These are phyloP conservation scores for Tethya wilhelma DNA, from an alignment of 37 sponge, comb jelly and placozoan species.

Conservation along the genomic window DNA sequence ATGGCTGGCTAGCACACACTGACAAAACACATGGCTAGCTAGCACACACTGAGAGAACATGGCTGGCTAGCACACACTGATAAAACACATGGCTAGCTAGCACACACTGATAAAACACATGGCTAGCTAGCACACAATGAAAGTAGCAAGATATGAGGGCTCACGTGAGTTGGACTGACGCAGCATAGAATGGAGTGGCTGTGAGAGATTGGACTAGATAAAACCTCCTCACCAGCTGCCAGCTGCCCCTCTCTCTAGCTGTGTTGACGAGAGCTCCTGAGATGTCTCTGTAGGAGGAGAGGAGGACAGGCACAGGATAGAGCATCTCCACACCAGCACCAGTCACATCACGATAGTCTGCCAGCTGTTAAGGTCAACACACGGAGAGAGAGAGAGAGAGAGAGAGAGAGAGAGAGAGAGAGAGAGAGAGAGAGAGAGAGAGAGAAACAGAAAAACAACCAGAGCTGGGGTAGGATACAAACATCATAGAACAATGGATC, in stretches of 20 bases:
- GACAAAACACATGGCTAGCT: background rate
- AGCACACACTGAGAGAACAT: background rate
- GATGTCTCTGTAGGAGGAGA: constrained; percentile 8
- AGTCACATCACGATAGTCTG: background rate
- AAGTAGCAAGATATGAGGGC: background rate
- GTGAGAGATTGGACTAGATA: constrained; percentile 49
- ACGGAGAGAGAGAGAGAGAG: background rate
- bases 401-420: background rate
- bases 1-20: too few species aligned
- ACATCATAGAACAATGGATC: constrained; percentile 53
- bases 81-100: too few species aligned
- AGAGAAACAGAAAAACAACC: background rate
- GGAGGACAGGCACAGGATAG: constrained; percentile 44
- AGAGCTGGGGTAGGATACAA: constrained; percentile 56
- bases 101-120: background rate
- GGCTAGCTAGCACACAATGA: background rate
- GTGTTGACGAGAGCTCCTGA: constrained; percentile 21
- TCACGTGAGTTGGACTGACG: constrained; percentile 40
- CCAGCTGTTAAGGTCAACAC: background rate
- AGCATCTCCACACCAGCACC: background rate
- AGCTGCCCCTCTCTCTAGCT: constrained; percentile 24
- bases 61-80: too few species aligned
- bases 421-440: background rate
- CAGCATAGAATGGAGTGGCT: constrained; percentile 23
- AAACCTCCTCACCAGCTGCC: constrained; percentile 65